Conservation (phyloP, 2,888 invertebrate species). For the Portevinia maculata region DNA sequence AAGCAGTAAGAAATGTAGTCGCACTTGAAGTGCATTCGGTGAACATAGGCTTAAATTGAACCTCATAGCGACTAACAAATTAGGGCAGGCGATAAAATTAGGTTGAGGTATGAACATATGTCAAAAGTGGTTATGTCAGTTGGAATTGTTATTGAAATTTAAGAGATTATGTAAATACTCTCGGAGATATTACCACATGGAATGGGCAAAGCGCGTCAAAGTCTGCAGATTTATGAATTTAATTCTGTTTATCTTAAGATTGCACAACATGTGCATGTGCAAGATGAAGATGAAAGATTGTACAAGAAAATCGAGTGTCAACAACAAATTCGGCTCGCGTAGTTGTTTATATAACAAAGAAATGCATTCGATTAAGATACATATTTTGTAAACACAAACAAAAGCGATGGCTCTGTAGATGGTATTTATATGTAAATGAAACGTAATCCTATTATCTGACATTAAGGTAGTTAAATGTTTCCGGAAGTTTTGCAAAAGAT, state of each 20-base stretch:
- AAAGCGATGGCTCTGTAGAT: too few species aligned
- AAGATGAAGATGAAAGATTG: slow-evolving; percentile 21
- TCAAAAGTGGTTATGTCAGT: slow-evolving; percentile 12
- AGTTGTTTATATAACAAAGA: too few species aligned
- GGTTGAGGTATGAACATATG: slow-evolving; percentile 26
- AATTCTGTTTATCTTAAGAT: slow-evolving; percentile 34
- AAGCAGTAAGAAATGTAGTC: too few species aligned
- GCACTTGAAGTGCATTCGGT: slow-evolving; percentile 45
- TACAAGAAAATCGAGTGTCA: slow-evolving; percentile 20
- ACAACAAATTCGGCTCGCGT: slow-evolving; percentile 5
- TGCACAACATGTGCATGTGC: slow-evolving; percentile 14
- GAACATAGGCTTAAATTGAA: slow-evolving; percentile 15
- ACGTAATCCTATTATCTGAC: too few species aligned
- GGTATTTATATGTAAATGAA: too few species aligned
- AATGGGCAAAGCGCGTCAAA: slow-evolving; percentile 21
- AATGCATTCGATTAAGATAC: too few species aligned
- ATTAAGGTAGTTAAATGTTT: too few species aligned
- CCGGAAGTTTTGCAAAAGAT: too few species aligned
- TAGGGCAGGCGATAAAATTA: slow-evolving; percentile 1
- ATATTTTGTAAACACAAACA: too few species aligned
- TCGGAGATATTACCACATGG: background rate
- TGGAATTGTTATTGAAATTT: slow-evolving; percentile 25
- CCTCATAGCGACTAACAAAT: background rate
- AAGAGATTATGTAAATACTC: slow-evolving; percentile 1
- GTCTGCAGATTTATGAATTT: slow-evolving; percentile 46